phyloP scores from a whole-genome alignment of 2,888 invertebrate genomes.

The Volucella inanis region DNA sequence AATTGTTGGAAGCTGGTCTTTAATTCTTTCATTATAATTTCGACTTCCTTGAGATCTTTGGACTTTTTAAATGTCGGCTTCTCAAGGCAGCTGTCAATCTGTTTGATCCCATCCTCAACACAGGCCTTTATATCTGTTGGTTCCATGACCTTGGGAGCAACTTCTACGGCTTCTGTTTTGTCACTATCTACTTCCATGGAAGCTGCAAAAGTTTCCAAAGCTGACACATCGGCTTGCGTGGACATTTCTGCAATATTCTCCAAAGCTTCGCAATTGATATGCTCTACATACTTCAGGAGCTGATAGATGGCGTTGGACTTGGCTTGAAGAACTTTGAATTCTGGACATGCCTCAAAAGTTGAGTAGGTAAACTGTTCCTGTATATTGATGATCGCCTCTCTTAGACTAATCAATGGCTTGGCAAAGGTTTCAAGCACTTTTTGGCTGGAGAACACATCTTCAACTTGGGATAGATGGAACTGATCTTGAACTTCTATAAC shows the following conservation, averaged over 20 bases:
- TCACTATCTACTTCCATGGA: constrained; percentile 55
- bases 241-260: constrained; percentile 85
- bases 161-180: constrained; percentile 55
- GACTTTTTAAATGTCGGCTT: constrained; percentile 75
- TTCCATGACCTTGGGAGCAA: constrained; percentile 49
- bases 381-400: constrained; percentile 77
- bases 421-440: constrained; percentile 76
- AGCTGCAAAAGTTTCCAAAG: constrained; percentile 85
- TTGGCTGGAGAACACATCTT: constrained; percentile 67
- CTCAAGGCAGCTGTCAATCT: constrained; percentile 79
- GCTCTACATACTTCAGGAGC: constrained; percentile 79
- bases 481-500: constrained; percentile 80
- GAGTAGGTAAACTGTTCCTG: constrained; percentile 75
- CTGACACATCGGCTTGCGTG: constrained; percentile 85
- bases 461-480: constrained; percentile 78
- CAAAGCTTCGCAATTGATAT: constrained; percentile 79
- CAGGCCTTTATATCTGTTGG: constrained; percentile 74
- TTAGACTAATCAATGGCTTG: constrained; percentile 76
- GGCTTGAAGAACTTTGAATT: constrained; percentile 75
- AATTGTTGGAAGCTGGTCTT: constrained; percentile 73
- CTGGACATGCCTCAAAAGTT: constrained; percentile 75
- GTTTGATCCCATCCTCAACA: constrained; percentile 80
- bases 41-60: constrained; percentile 77
- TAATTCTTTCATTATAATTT: constrained; percentile 78
- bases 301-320: constrained; percentile 76